Base-by-base conservation (phyloP, 2,797 vertebrate genomes). In the Chaunax sp. region DNA sequence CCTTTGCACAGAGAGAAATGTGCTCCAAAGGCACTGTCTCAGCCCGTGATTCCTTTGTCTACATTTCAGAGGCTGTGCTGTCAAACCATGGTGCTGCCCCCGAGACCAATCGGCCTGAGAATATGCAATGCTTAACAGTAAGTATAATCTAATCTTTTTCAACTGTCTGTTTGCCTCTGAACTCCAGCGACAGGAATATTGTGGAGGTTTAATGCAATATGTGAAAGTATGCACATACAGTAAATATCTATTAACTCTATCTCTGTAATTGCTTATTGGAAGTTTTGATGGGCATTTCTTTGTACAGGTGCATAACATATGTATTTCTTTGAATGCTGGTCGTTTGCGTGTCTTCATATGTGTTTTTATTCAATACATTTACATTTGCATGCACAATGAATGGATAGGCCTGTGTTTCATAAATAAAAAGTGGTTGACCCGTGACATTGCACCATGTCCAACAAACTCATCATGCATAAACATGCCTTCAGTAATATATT, bases 41-140 rank as follows among this genome's bases (percentile, higher is more conserved):
- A 87, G 91, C 92, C 84, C 86, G 89, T 81, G 87, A 91, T 84
- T 93, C 90, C 66, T 89, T 94, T 86, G 91, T 88, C 87, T 92
- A 88, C 85, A 85, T 94, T 92, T 78, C 82, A 98, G 96, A 95
- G 60, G 87, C 73, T 5, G 85, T 88, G 74, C 81, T 88, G 73
- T 90, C 85, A 89, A 92, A 88, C 81, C 90, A 92, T 85, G 88
- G 81, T 80, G 89, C 90, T 85, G 81, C 69, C 25, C 86, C 85
- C 62, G 91, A 94, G 89, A 78, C 67, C 71, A 87, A 69, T 89
- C 93, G 88, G 46, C 47, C 90, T 33, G 93, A 87, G 79, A 92
- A 92, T 70, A 92, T 93, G 92, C 89, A 94, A 90, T 93, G 94
- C 89, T 87, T 96, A 92, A 91, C 95, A 95, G 97, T 98, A 83